Percentiles rank a stretch among this genome's conserved stretches.
Conservation (phyloP, 2,113 vertebrate species). For the Lepisosteus oculatus region DNA sequence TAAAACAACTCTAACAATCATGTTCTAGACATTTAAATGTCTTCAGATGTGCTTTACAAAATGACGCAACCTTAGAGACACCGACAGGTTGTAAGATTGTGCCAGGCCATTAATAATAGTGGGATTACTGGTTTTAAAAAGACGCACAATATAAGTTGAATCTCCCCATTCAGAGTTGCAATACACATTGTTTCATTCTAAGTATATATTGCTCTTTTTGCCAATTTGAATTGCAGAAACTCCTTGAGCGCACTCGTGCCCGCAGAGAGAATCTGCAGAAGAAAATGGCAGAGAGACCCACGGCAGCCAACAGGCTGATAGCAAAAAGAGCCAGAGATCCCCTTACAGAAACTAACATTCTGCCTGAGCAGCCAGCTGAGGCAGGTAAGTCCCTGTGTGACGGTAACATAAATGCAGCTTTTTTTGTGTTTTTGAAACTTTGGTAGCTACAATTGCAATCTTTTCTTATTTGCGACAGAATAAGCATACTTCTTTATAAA, state of each 20-base stretch:
- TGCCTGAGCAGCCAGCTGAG: slow-evolving; percentile 45
- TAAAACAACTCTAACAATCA: no score
- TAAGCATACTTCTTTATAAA: no score
- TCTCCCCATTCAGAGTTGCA: slow-evolving; percentile 6
- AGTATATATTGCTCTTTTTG: slow-evolving; percentile 4
- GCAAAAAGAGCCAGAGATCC: slow-evolving; percentile 82
- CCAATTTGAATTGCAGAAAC: slow-evolving; percentile 70
- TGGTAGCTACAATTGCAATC: no score
- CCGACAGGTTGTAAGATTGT: no score
- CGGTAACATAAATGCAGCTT: not conserved
- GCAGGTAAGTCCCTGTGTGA: slow-evolving; percentile 67
- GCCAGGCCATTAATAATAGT: no score
- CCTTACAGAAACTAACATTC: slow-evolving; percentile 75
- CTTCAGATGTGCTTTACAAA: no score
- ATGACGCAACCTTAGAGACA: no score
- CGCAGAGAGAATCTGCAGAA: slow-evolving; percentile 94
- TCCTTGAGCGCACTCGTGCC: slow-evolving; percentile 90
- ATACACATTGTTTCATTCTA: not conserved
- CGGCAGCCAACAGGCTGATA: slow-evolving; percentile 52
- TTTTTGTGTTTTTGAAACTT: not conserved
- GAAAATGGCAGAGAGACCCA: slow-evolving; percentile 86
- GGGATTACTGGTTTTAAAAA: not conserved
- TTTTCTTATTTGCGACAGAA: no score
- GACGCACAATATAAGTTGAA: slow-evolving; percentile 6
- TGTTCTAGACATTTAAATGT: no score